Evolutionary conservation across 1,140 invertebrate genomes (phyloP), one percentile per base, ranked within the genome.

Genomic region (Eueides isabella): DNA sequence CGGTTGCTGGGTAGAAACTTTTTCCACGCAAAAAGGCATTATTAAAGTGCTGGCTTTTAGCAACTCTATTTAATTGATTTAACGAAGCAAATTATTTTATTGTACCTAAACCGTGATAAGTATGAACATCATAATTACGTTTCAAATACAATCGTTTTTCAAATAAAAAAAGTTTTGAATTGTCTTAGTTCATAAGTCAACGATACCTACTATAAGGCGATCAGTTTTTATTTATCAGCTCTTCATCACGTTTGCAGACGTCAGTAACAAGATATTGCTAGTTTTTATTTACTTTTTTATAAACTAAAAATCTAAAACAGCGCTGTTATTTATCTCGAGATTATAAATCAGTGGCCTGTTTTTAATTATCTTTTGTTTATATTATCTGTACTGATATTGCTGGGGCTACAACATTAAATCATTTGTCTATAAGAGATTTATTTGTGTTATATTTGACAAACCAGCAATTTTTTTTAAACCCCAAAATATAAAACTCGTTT

Each of bases 321-420:
- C 33, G 31, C 29, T n/a, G 16, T 2, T 71, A 71, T 62, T 69
- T 70, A 70, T 70, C 55, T 55, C 26, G 30, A 62, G 41, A 70
- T 70, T 70, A 62, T 61, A 29, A 61, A 61, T 26, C 67, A 62
- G 30, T 26, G 67, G 55, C 16, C 67, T 62, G 67, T 3, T 70
- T 70, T 70, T 33, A 61, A 69, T 69, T 62, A 48, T 55, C 19
- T 33, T 33, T 33, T 33, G 31, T 33, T 11, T 33, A 1, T 11
- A 33, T 33, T 33, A 33, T 33, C 31, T 33, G 3, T 9, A 33
- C 31, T 33, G 11, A 33, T 33, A 33, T 33, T 33, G n/a, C n/a
- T n/a, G n/a, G n/a, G n/a, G n/a, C n/a, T n/a, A n/a, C n/a, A n/a
- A n/a, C n/a, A n/a, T n/a, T n/a, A n/a, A n/a, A n/a, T n/a, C n/a